Percentiles rank a stretch among this genome's conserved stretches.
Conservation (phyloP, 1,140 invertebrate genomes). For the Drosophila sucinea region DNA sequence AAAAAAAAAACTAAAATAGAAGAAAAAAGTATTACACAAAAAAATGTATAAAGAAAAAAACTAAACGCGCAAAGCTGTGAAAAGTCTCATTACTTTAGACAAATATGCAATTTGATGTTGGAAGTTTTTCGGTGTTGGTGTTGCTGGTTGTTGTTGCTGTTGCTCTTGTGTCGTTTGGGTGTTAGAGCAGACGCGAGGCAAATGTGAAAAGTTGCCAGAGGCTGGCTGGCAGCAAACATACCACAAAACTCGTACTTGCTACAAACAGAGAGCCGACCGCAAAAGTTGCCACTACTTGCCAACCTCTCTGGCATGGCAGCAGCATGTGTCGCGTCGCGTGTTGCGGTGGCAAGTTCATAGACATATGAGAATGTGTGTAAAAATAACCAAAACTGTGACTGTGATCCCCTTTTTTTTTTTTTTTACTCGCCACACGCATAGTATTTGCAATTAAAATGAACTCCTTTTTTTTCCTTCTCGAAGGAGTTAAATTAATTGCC, state of each 20-base stretch:
- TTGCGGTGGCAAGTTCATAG: slow-evolving; percentile 76
- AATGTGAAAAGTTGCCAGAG: slow-evolving; percentile 69
- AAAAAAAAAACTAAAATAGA: slow-evolving; percentile 18
- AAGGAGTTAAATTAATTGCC: slow-evolving; percentile 73
- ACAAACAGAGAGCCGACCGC: slow-evolving; percentile 21
- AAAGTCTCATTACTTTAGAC: slow-evolving; percentile 81
- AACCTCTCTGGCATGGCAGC: slow-evolving; percentile 18
- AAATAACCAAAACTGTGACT: slow-evolving; percentile 43
- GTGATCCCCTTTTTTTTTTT: slow-evolving; percentile 69
- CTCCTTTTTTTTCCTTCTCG: slow-evolving; percentile 38
- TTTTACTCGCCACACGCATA: slow-evolving; percentile 68
- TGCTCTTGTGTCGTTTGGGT: slow-evolving; percentile 4
- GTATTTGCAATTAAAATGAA: slow-evolving; percentile 72
- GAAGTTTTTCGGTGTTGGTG: slow-evolving; percentile 31
- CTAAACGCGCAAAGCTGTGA: slow-evolving; percentile 66
- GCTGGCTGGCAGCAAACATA: neutral
- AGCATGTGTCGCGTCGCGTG: slow-evolving; percentile 66
- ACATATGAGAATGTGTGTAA: slow-evolving; percentile 31
- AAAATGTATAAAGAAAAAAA: slow-evolving; percentile 9
- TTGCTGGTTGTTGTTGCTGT: slow-evolving; percentile 40
- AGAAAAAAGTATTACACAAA: slow-evolving; percentile 11
- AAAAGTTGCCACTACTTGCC: slow-evolving; percentile 31
- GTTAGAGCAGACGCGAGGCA: slow-evolving; percentile 29
- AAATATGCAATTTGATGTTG: slow-evolving; percentile 71
- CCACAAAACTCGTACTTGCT: slow-evolving; percentile 6